These are phyloP conservation scores for Drosophila melanosoma DNA, from an alignment of 2,888 invertebrate genomes.

Conservation along the genomic window DNA sequence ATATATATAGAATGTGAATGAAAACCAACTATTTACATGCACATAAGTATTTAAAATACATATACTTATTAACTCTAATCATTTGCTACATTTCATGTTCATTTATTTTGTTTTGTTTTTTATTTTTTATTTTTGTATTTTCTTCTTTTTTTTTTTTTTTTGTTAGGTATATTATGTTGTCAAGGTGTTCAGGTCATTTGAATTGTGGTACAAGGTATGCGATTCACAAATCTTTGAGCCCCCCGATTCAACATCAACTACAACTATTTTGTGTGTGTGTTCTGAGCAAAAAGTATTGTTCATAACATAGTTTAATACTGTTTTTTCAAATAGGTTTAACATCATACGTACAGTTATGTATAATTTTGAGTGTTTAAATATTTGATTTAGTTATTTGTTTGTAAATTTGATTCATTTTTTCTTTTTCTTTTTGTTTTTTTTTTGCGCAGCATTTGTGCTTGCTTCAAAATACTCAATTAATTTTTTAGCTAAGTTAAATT, in stretches of 20 bases:
- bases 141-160: not conserved
- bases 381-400: conserved; percentile 37
- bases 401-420: conserved; percentile 24
- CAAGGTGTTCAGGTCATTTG: conserved; percentile 56
- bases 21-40: conserved; percentile 72
- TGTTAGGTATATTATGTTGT: conserved; percentile 34
- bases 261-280: conserved; percentile 26
- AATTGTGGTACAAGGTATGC: conserved; percentile 56
- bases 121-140: conserved; percentile 1
- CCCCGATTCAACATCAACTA: conserved; percentile 43
- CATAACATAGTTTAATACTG: conserved; percentile 50
- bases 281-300: conserved; percentile 50
- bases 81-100: conserved; percentile 31
- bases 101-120: conserved; percentile 7
- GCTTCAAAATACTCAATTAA: conserved; percentile 33
- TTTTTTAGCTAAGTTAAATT: conserved; percentile 30
- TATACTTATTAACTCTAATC: conserved; percentile 37
- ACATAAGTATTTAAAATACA: conserved; percentile 58
- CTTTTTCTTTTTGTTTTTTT: not conserved
- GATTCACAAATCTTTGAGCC: conserved; percentile 41
- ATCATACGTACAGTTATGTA: conserved; percentile 24
- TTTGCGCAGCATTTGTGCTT: conserved; percentile 21
- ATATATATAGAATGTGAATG: conserved; percentile 53
- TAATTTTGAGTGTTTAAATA: conserved; percentile 40
- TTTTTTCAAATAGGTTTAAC: conserved; percentile 39